Base-by-base conservation (phyloP, 64 coral and sea anemone species). In the Pachyseris speciosa region DNA sequence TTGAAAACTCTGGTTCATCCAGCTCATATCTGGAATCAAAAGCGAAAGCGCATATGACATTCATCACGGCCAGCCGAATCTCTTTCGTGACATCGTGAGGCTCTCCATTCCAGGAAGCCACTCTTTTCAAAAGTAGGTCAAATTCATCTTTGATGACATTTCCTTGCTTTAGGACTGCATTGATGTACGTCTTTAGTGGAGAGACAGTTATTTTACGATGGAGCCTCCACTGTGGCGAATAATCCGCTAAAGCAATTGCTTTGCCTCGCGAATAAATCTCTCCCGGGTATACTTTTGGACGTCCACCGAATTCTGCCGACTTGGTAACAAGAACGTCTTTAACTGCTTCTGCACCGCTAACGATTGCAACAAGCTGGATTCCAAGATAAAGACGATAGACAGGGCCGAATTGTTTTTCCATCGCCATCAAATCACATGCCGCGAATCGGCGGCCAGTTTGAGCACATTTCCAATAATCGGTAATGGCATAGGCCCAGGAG, bases 1-100 rank as follows among this genome's bases (percentile, higher is more conserved):
- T 30, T 7, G 65, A 43, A 52, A 94, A 85, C 55, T 94, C 87
- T 4, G 78, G 86, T 19, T 94, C 93, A 42, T 90, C 37, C 5
- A 90, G 15, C 7, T 90, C 93, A 65, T 94, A 94, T 51, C 87
- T 59, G 10, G 42, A 81, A 32, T 87, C 86, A 67, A 90, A 94
- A 0, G 89, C 34, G 49, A 83, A 59, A 69, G 75, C 64, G 10
- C 93, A 94, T 25, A 94, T 85, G 7, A 94, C 87, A 60, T 94
- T 94, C 42, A 78, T 90, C 25, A 94, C 79, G 33, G 88, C 86
- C 48, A 90, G 64, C 19, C 44, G 49, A 44, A 94, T 69, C 29
- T 83, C 74, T 83, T 90, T 90, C 6, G 39, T 59, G n/a, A 84
- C 41, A 38, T 69, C 66, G 4, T 28, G 49, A 9, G 66, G 30